phyloP scores from a whole-genome alignment of 2,113 vertebrate species.

The Cinclus cinclus region DNA sequence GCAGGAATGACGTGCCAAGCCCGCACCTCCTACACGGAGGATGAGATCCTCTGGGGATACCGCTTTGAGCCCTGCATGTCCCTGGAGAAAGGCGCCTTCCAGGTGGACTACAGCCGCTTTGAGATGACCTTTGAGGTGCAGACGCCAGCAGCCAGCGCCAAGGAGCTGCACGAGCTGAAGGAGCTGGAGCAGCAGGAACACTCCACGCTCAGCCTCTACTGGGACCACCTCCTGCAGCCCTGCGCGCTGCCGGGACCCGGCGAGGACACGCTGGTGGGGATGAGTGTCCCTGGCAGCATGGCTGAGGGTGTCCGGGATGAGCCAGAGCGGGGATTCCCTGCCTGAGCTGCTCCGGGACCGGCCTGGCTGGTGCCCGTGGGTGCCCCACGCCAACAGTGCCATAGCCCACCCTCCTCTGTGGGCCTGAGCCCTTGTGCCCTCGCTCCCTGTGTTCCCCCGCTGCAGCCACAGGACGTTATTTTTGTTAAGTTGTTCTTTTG shows the following conservation, averaged over 20 bases:
- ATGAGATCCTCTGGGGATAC: slow-evolving; percentile 84
- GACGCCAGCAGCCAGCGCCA: slow-evolving; percentile 72
- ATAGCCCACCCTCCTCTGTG: not conserved
- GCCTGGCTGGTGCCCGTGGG: not conserved
- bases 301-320: not conserved
- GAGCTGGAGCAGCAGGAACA: slow-evolving; percentile 49
- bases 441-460: not conserved
- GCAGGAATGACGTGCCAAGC: slow-evolving; percentile 85
- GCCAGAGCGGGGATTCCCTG: not conserved
- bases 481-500: not conserved
- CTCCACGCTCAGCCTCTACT: slow-evolving; percentile 48
- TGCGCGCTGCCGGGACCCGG: not conserved
- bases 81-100: slow-evolving; percentile 82
- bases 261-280: not conserved
- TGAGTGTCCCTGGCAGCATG: not conserved
- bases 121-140: slow-evolving; percentile 83
- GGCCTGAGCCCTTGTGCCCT: not conserved
- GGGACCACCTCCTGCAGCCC: slow-evolving; percentile 55
- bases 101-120: slow-evolving; percentile 79
- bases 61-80: slow-evolving; percentile 84
- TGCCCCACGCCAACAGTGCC: not conserved
- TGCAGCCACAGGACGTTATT: not conserved
- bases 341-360: not conserved
- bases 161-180: slow-evolving; percentile 58
- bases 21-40: slow-evolving; percentile 81